Conservation (phyloP, 2,113 vertebrate genomes). For the Neoarius graeffei region DNA sequence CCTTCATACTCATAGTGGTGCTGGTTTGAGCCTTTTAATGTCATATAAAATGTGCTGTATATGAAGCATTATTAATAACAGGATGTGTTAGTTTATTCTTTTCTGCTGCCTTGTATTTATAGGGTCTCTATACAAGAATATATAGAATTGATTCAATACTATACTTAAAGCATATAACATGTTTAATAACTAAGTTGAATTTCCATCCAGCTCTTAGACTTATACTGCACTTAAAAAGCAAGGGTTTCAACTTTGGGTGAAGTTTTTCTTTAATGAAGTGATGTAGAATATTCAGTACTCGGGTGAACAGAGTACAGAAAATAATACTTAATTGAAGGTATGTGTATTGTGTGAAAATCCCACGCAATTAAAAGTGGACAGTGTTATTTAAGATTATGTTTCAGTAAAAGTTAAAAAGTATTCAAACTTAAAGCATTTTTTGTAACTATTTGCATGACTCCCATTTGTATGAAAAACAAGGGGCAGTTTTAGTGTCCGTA, state of each 20-base stretch:
- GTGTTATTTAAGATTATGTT: neutral
- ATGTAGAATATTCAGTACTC: neutral
- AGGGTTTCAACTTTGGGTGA: neutral
- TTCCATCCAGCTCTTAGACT: neutral
- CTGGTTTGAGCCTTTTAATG: neutral
- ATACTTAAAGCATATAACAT: neutral
- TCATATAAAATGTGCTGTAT: neutral
- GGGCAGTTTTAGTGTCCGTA: neutral
- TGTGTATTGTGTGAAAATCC: neutral
- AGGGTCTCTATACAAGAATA: neutral
- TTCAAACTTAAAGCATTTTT: neutral
- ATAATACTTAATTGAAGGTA: neutral
- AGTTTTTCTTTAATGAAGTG: neutral
- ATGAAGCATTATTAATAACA: neutral
- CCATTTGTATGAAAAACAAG: neutral
- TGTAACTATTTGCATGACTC: neutral
- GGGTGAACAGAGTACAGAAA: neutral
- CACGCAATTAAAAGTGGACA: neutral
- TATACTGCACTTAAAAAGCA: neutral
- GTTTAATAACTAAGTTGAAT: neutral
- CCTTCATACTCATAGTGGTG: neutral
- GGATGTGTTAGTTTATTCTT: neutral
- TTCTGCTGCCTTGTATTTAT: neutral
- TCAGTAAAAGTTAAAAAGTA: neutral
- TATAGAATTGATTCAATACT: neutral